Evolutionary conservation across 2,797 vertebrate genomes (phyloP).

Genomic region (Avahi laniger): DNA sequence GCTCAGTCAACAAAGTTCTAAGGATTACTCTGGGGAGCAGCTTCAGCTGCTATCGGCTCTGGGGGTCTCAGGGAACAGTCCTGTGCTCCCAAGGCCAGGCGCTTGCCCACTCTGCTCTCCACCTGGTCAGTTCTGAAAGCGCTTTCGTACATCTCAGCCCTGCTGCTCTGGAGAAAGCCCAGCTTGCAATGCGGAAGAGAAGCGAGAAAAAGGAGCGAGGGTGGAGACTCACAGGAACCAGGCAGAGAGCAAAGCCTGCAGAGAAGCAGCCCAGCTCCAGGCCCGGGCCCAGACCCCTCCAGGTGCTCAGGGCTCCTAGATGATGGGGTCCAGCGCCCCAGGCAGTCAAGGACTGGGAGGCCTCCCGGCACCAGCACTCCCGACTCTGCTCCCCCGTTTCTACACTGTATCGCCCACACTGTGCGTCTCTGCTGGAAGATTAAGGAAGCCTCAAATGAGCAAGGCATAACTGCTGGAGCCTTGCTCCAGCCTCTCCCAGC

Average conservation of each 20-base stretch:
- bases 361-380: background rate
- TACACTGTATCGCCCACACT: background rate
- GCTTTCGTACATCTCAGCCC: background rate
- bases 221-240: background rate
- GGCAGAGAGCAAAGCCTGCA: background rate
- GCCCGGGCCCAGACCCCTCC: background rate
- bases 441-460: background rate
- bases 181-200: background rate
- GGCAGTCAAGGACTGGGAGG: background rate
- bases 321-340: background rate
- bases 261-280: too few relatives aligned
- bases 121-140: background rate
- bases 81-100: background rate
- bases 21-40: background rate
- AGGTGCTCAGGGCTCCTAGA: background rate
- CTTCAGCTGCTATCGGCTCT: background rate
- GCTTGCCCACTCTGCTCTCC: background rate
- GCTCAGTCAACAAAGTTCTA: background rate
- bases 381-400: too few relatives aligned
- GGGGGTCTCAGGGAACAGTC: background rate
- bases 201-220: background rate
- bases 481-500: background rate
- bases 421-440: background rate
- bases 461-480: background rate
- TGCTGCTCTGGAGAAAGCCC: constrained; percentile 26